A percentile compares a stretch with the other conserved stretches of the same genome.
phyloP scores from a whole-genome alignment of 2,797 vertebrate species.

The Aeoliscus strigatus region DNA sequence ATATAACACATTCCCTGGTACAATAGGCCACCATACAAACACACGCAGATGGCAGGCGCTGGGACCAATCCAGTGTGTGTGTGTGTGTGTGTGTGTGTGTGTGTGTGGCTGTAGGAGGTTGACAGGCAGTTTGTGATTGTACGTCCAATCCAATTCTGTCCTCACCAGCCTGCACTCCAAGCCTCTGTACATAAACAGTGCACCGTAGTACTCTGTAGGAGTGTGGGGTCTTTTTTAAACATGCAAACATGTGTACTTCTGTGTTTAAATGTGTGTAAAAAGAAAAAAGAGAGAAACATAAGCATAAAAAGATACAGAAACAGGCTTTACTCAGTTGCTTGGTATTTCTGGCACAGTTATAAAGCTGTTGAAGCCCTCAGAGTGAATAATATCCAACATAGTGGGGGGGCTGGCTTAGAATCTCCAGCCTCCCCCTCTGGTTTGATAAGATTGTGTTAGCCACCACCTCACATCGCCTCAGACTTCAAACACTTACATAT shows the following conservation, averaged over 20 bases:
- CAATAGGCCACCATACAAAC: slow-evolving; percentile 78
- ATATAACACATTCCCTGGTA: slow-evolving; percentile 75
- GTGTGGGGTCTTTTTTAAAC: background rate
- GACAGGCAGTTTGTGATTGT: slow-evolving; percentile 57
- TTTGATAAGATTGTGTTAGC: slow-evolving; percentile 67
- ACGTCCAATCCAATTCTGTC: slow-evolving; percentile 50
- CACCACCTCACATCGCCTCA: slow-evolving; percentile 50
- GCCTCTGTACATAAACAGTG: slow-evolving; percentile 9
- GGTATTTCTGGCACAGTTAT: slow-evolving; percentile 59
- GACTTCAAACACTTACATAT: slow-evolving; percentile 71
- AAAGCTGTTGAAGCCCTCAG: slow-evolving; percentile 62
- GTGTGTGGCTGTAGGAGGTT: slow-evolving; percentile 63
- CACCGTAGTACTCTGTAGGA: too few species aligned
- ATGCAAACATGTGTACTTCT: slow-evolving; percentile 11
- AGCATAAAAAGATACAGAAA: slow-evolving; percentile 42
- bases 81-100: slow-evolving; percentile 24
- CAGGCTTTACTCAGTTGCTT: slow-evolving; percentile 48
- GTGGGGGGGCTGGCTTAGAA: slow-evolving; percentile 47
- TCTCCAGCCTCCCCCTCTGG: slow-evolving; percentile 58
- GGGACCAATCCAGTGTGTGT: slow-evolving; percentile 64
- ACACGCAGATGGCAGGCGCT: slow-evolving; percentile 74
- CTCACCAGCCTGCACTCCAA: slow-evolving; percentile 19
- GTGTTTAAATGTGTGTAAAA: slow-evolving; percentile 34
- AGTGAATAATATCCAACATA: slow-evolving; percentile 64
- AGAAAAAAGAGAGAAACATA: slow-evolving; percentile 36